phyloP scores from a whole-genome alignment of 53 echinoderm and acorn worm species.

The Luidia sarsii region DNA sequence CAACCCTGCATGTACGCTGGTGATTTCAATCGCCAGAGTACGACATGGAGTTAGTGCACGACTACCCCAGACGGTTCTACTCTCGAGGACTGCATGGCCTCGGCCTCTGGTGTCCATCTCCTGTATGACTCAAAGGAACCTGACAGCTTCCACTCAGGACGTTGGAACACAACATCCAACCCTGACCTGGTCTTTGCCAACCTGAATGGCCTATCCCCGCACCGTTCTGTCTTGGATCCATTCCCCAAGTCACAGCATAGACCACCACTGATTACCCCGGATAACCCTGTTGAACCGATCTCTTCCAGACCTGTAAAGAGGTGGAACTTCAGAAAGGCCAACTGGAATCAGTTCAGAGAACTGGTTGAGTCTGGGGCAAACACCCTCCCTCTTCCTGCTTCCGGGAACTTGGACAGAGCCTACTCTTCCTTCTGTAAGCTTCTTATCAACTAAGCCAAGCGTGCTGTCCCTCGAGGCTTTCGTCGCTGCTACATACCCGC shows the following conservation, averaged over 20 bases:
- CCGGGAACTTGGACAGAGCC: conserved; percentile 37
- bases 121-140: conserved; percentile 39
- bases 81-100: conserved; percentile 59
- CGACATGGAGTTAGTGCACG: conserved; percentile 43
- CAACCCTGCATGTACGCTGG: conserved; percentile 17
- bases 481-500: conserved; percentile 45
- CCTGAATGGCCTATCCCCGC: conserved; percentile 18
- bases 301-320: conserved; percentile 41
- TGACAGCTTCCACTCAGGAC: conserved; percentile 48
- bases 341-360: conserved; percentile 44
- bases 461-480: conserved; percentile 40
- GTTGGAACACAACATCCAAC: conserved; percentile 49
- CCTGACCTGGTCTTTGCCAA: conserved; percentile 56
- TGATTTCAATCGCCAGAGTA: conserved; percentile 36
- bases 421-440: conserved; percentile 56
- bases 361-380: conserved; percentile 31
- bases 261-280: conserved; percentile 26
- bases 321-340: conserved; percentile 56
- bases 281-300: conserved; percentile 29
- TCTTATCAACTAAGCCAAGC: conserved; percentile 31
- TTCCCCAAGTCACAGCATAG: conserved; percentile 38
- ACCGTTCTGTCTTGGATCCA: conserved; percentile 38
- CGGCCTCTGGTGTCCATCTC: conserved; percentile 24
- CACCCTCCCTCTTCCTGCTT: conserved; percentile 28
- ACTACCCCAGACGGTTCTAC: conserved; percentile 43